Evolutionary conservation across 64 coral and sea anemone species (phyloP), one percentile per base, ranked within the genome.

Genomic region (Trachythela sp.): DNA sequence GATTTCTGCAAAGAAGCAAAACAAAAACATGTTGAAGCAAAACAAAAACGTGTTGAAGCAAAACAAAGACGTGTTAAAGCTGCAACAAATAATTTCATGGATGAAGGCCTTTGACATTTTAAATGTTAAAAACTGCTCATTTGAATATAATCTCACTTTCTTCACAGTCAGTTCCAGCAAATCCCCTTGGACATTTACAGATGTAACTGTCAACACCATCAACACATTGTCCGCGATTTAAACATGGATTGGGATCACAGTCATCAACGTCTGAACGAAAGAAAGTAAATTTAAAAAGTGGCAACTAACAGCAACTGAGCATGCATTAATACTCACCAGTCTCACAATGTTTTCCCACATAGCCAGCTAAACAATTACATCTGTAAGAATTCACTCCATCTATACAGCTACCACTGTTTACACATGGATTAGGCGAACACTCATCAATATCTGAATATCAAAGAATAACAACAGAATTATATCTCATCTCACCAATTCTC

Each of bases 391-490:
- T 58, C 30, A 94, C 36, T 60, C 83, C 5, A 84, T 89, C 90
- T 40, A 48, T 54, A 24, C 89, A 84, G 9, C 13, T 54, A 1
- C 9, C 40, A 36, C 88, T 84, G 59, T 90, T 87, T 4, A 14
- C 8, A 40, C 67, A 83, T 31, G 40, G 38, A 22, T 50, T 77
- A 33, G 27, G 54, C 1, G 27, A 26, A 90, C 92, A 94, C 67
- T 94, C 92, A 26, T 94, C 48, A 17, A 94, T 94, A 88, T 94
- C 92, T 94, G 41, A 54, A 26, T 37, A 54, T 51, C 43, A 84
- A 42, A 39, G 27, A 56, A 13, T 49, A 77, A 40, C 43, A 18
- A 29, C 24, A 45, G 33, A 70, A 15, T 27, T 22, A 59, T 59
- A 59, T 59, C 56, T 18, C 26, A n/a, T 22, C 18, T 20, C 54